A percentile compares a stretch with the other conserved stretches of the same genome.
These are phyloP conservation scores for Quadroppia sp. DNA, from an alignment of 2,888 invertebrate species.

Conservation along the genomic window DNA sequence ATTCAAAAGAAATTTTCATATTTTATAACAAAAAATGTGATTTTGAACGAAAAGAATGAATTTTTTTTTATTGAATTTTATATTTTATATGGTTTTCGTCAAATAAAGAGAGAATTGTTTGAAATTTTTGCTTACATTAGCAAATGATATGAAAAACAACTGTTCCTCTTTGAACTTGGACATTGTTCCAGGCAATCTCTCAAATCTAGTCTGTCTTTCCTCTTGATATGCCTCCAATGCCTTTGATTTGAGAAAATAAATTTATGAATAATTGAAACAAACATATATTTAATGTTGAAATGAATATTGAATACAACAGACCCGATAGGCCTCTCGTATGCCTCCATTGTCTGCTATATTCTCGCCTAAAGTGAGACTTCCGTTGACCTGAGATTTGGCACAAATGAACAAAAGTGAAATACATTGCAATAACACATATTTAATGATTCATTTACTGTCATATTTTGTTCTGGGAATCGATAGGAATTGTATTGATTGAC, in stretches of 20 bases:
- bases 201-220: too few species aligned
- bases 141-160: slow-evolving; percentile 41
- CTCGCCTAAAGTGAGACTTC: slow-evolving; percentile 21
- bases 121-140: slow-evolving; percentile 30
- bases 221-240: slow-evolving; percentile 31
- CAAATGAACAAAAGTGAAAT: too few species aligned
- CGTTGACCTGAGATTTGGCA: slow-evolving; percentile 22
- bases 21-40: too few species aligned
- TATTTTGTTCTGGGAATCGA: slow-evolving; percentile 1
- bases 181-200: slow-evolving; percentile 21
- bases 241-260: background rate
- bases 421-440: too few species aligned
- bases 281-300: background rate
- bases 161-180: slow-evolving; percentile 18
- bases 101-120: too few species aligned
- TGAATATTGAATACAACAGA: background rate
- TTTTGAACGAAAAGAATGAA: background rate
- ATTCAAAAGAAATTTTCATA: too few species aligned
- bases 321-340: slow-evolving; percentile 38
- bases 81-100: too few species aligned
- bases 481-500: slow-evolving; percentile 35
- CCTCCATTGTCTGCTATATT: slow-evolving; percentile 43
- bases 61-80: too few species aligned
- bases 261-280: background rate
- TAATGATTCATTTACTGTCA: background rate